phyloP scores from a whole-genome alignment of 2,113 vertebrate species.

The Scytalopus superciliaris region DNA sequence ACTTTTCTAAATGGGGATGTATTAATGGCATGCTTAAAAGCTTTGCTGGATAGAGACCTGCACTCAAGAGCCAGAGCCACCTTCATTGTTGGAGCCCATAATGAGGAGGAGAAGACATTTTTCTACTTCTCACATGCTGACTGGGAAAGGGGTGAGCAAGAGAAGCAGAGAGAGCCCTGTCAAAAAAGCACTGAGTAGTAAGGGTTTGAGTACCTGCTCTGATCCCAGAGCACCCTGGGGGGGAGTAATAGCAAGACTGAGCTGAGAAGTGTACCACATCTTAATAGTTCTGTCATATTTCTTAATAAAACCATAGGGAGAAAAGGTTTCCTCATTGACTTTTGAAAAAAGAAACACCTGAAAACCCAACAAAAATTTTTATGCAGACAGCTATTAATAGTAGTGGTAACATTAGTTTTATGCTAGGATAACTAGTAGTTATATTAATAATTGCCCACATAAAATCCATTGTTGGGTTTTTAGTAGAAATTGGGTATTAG shows the following conservation, averaged over 20 bases:
- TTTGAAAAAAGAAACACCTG: neutral
- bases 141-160: neutral
- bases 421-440: neutral
- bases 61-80: neutral
- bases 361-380: neutral
- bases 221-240: neutral
- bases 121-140: neutral
- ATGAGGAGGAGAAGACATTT: neutral
- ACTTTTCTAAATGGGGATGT: constrained; percentile 10
- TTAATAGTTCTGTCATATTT: neutral
- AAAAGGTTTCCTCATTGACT: neutral
- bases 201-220: neutral
- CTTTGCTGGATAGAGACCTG: constrained; percentile 38
- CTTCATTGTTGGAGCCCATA: neutral
- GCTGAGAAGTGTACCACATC: neutral
- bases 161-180: neutral
- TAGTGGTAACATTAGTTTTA: neutral
- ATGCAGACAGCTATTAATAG: neutral
- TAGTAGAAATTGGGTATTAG: neutral
- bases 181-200: neutral
- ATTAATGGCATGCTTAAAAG: neutral
- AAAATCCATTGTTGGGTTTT: neutral
- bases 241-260: neutral
- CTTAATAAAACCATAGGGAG: neutral
- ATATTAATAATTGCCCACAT: neutral